Base-by-base conservation (phyloP, 2,888 invertebrate species). In the Sarcophaga subvicina region DNA sequence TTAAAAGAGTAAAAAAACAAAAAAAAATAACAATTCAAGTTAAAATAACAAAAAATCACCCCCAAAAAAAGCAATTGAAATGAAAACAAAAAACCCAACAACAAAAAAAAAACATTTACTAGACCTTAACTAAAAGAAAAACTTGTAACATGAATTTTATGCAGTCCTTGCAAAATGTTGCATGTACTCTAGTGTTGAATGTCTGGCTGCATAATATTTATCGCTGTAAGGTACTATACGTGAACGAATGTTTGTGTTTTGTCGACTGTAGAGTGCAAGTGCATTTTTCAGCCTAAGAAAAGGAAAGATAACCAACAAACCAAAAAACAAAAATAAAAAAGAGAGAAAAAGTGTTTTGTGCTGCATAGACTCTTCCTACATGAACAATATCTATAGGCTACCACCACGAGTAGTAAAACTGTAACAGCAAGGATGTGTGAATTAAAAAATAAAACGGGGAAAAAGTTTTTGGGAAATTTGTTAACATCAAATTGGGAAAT, bases 261-360 rank as follows among this genome's bases (percentile, higher is more conserved):
- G 69, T 76, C 25, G 76, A 69, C 37, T 70, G 64, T 70, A 64
- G 80, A 83, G 84, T 83, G 84, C 84, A 84, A 84, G 81, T 87
- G 86, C 86, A 87, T 84, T 87, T 86, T 87, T 83, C 81, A 80
- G 83, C 86, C 81, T 83, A 83, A 83, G 54, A 78, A 69, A 69
- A 60, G 67, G 62, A 69, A 86, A 86, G 83, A 86, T 86, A 86
- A 86, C 77, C 45, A 83, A 80, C 80, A 54, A 27, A 27, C 25
- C 17, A 62, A 11, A 64, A 63, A 76, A 63, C 47, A 20, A 54
- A 49, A 14, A 45, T 20, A 70, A 60, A 49, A 54, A 62, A 22
- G 45, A 66, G 45, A 49, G 25, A 54, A 66, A n/a, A 70, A 45
- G 66, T 49, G 67, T 72, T 47, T 49, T 14, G 77, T 49, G 60